Base-by-base conservation (phyloP, 2,113 vertebrate species). In the Apodemus speciosus region DNA sequence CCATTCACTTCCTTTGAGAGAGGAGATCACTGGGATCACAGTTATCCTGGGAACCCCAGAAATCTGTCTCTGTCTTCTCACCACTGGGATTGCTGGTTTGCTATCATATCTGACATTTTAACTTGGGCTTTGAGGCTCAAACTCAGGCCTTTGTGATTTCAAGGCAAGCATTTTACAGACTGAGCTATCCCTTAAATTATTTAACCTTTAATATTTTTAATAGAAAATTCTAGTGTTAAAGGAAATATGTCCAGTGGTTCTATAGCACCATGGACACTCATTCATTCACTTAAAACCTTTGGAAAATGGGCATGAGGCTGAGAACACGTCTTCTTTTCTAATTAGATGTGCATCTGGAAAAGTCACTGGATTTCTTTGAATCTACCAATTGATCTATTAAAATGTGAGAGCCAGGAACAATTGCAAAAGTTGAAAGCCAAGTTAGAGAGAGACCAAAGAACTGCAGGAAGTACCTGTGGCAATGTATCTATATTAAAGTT, bases 401-500 rank as follows among this genome's bases (percentile, higher is more conserved):
- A 77, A 92, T 85, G 38, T 60, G 35, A 94, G 84, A 89, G 81
- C 43, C 53, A 89, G 69, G 38, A 10, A 76, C 35, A 79, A 43
- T 66, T 87, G 93, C 30, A 68, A 89, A 69, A 87, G 51, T 80
- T 43, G 27, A 92, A 91, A 90, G n/a, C n/a, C 79, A 93, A 93
- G 16, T 23, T 81, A 85, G 43, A 72, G 73, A 84, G 16, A 84
- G 64, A 87, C 35, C 73, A 85, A 53, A 85, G 72, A 64, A 62
- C 46, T 53, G 1, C 30, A 92, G 77, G 79, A 81, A 5, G 11
- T 51, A 25, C 58, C 58, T 27, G 68, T 85, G 58, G 38, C 46
- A 64, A 94, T 62, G 14, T 43, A 75, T 77, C 92, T 93, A 9
- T 83, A 85, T 80, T 94, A 27, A 90, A 80, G 81, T 20, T 49